phyloP scores from a whole-genome alignment of 1,140 invertebrate species.

The Idris sp. region DNA sequence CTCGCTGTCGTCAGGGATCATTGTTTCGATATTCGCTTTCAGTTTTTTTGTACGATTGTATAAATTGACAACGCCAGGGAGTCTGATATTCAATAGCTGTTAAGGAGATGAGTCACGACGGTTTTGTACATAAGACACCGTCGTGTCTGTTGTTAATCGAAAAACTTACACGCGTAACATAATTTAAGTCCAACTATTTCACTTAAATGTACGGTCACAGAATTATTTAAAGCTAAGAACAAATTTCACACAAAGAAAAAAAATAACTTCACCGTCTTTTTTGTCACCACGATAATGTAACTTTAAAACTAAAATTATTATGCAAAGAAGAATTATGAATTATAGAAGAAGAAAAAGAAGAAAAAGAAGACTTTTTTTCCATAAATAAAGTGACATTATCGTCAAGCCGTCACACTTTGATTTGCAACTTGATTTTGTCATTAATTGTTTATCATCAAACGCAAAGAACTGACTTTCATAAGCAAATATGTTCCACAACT shows the following conservation, averaged over 20 bases:
- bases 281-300: conserved; percentile 3
- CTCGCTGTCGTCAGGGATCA: conserved; percentile 14
- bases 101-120: conserved; percentile 19
- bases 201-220: conserved; percentile 28
- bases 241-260: too few species aligned
- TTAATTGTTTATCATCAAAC: conserved; percentile 54
- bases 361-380: too few species aligned
- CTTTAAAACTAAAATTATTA: too few species aligned
- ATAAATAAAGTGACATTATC: background rate
- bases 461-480: conserved; percentile 64
- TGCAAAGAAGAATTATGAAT: too few species aligned
- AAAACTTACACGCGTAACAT: conserved; percentile 37
- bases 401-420: conserved; percentile 8
- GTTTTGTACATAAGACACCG: conserved; percentile 36
- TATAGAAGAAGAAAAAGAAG: too few species aligned
- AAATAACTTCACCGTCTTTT: too few species aligned
- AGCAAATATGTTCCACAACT: conserved; percentile 59
- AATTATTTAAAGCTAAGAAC: conserved; percentile 36
- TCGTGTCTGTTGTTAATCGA: conserved; percentile 26
- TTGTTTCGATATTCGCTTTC: conserved; percentile 15
- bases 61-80: conserved; percentile 37
- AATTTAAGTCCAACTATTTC: conserved; percentile 41
- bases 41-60: conserved; percentile 32
- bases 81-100: conserved; percentile 41
- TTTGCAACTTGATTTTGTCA: conserved; percentile 40